Evolutionary conservation across 2,113 vertebrate genomes (phyloP).

Genomic region (Noturus placidus): DNA sequence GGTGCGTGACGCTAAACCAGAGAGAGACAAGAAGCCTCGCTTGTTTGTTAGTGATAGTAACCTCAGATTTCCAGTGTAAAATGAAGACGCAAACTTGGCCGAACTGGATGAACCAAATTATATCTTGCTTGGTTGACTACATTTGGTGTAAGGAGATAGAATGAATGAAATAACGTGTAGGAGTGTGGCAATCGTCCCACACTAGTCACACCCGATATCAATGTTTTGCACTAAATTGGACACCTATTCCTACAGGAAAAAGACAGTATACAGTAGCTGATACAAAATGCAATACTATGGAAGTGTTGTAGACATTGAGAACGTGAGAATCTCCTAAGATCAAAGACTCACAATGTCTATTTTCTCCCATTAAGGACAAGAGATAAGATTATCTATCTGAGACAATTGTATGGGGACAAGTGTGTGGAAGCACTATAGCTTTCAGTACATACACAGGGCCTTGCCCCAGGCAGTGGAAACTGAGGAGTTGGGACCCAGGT

Average conservation of each 20-base stretch:
- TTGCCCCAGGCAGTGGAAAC: background rate
- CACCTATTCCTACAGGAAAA: background rate
- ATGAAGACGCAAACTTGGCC: background rate
- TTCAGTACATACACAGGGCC: constrained; percentile 5
- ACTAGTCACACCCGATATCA: background rate
- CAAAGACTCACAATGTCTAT: background rate
- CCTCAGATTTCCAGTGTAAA: background rate
- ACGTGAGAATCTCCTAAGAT: background rate
- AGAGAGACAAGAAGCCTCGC: background rate
- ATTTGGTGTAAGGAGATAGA: background rate
- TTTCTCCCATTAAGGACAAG: background rate
- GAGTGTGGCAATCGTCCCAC: background rate
- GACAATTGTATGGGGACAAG: background rate
- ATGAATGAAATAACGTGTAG: background rate
- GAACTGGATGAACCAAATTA: background rate
- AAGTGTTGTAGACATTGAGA: background rate
- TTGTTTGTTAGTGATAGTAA: too few species aligned
- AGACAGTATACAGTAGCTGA: background rate
- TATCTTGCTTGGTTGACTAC: background rate
- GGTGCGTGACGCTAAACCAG: too few species aligned
- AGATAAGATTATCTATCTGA: constrained; percentile 16
- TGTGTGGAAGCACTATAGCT: constrained; percentile 21
- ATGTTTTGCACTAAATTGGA: background rate
- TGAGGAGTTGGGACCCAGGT: background rate
- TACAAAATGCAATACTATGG: background rate